Base-by-base conservation (phyloP, 1,140 invertebrate species). In the Chymomyza costata region DNA sequence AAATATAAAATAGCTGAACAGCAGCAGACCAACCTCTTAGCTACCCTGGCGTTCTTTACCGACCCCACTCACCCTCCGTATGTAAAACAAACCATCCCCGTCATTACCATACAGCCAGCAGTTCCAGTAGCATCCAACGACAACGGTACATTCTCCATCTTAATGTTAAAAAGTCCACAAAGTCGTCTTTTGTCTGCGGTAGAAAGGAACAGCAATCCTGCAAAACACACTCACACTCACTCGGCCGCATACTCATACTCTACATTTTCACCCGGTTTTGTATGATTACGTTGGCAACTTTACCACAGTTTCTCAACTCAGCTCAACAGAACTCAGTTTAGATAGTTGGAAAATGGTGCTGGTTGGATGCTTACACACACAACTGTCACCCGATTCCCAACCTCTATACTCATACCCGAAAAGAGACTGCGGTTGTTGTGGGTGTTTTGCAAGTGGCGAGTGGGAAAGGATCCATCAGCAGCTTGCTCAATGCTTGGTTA, bases 281-380 rank as follows among this genome's bases (percentile, higher is more conserved):
- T 80, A 81, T 80, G 73, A 78, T 78, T 78, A 80, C 67, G 73
- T 78, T 78, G 65, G 55, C 69, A 78, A 78, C 73, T 80, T 80
- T 73, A 80, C 73, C 73, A 41, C 73, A 80, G 73, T 73, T 80
- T 60, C 73, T 80, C 73, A 80, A 80, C 73, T 66, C 49, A 55
- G 56, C 70, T 73, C 70, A 65, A n/a, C n/a, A n/a, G n/a, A 78
- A 76, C 66, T 80, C 63, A 53, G 73, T 68, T 78, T 59, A 80
- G 73, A 80, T 80, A 80, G 73, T 80, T 78, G 55, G 57, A 57
- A 63, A 70, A 63, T 68, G 63, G 52, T 71, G 64, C 65, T 61
- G 51, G 65, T 60, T 45, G 30, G 3, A 25, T 10, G 11, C 13
- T 8, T 10, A 14, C 13, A 25, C 25, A 19, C 10, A n/a, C n/a